A percentile compares a stretch with the other conserved stretches of the same genome.
Conservation (phyloP, 2,888 invertebrate genomes). For the Caenorhabditis sp. region DNA sequence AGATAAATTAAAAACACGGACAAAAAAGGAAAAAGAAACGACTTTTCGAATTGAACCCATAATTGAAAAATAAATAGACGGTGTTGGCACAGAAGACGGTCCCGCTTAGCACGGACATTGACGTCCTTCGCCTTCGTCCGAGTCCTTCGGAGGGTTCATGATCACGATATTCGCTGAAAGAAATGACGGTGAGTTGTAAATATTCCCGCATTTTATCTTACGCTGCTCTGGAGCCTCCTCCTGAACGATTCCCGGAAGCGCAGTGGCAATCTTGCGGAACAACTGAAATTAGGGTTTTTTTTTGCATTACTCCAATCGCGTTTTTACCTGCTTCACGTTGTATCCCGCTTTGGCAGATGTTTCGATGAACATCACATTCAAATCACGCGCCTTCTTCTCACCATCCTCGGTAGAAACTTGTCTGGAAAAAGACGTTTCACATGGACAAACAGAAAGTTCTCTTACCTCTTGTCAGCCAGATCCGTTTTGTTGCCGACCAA, state of each 20-base stretch:
- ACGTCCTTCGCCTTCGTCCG: constrained; percentile 21
- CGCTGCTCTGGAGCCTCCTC: constrained; percentile 56
- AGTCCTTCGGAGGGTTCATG: constrained; percentile 45
- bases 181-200: too few relatives aligned
- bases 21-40: background rate
- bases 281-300: constrained; percentile 83
- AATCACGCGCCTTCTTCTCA: constrained; percentile 96
- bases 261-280: constrained; percentile 97
- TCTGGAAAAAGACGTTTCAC: constrained; percentile 77
- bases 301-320: constrained; percentile 39
- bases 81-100: background rate
- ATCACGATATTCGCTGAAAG: constrained; percentile 55
- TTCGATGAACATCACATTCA: constrained; percentile 99
- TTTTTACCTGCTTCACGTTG: constrained; percentile 97
- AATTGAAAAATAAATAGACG: constrained; percentile 36
- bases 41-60: constrained; percentile 36
- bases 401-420: constrained; percentile 96
- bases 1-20: background rate
- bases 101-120: constrained; percentile 35
- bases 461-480: constrained; percentile 93
- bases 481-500: constrained; percentile 99
- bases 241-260: constrained; percentile 89
- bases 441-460: background rate
- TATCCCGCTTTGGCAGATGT: constrained; percentile 99
- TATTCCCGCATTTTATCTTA: too few relatives aligned